Evolutionary conservation across 2,888 invertebrate species (phyloP).

Genomic region (Aphodius sticticus): DNA sequence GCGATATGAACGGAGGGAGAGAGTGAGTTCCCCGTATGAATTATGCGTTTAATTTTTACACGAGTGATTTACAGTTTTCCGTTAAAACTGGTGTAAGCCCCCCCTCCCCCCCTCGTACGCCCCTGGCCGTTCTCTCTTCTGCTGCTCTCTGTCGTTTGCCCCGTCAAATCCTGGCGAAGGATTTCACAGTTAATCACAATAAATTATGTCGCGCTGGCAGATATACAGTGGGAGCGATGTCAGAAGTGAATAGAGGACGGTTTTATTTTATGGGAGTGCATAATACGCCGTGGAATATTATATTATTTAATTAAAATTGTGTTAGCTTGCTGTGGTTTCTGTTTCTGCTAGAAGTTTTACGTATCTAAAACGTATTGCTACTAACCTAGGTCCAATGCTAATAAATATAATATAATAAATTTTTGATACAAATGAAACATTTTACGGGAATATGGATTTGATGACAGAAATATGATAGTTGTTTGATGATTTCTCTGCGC

Average conservation of each 20-base stretch:
- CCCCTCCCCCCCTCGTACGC: slow-evolving; percentile 21
- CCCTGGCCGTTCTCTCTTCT: slow-evolving; percentile 10
- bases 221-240: slow-evolving; percentile 4
- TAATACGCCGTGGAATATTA: background rate
- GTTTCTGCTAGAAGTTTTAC: too few relatives aligned
- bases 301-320: background rate
- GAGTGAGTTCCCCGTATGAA: slow-evolving; percentile 27
- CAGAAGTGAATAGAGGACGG: slow-evolving; percentile 4
- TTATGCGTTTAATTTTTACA: slow-evolving; percentile 37
- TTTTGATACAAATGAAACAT: too few relatives aligned
- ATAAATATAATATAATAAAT: too few relatives aligned
- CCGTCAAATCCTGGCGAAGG: slow-evolving; percentile 18
- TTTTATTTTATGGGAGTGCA: slow-evolving; percentile 20
- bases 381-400: too few relatives aligned
- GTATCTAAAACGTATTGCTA: too few relatives aligned
- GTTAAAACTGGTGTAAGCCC: slow-evolving; percentile 31
- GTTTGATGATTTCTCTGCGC: too few relatives aligned
- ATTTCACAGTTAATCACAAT: slow-evolving; percentile 32
- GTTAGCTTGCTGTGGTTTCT: background rate
- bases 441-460: too few relatives aligned
- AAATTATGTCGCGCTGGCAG: slow-evolving; percentile 28
- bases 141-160: background rate
- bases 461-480: too few relatives aligned
- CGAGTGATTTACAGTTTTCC: slow-evolving; percentile 37
- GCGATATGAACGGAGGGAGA: slow-evolving; percentile 33